Evolutionary conservation across 2,888 invertebrate species (phyloP), one percentile per base, ranked within the genome.

Genomic region (Nemurella pictetii): DNA sequence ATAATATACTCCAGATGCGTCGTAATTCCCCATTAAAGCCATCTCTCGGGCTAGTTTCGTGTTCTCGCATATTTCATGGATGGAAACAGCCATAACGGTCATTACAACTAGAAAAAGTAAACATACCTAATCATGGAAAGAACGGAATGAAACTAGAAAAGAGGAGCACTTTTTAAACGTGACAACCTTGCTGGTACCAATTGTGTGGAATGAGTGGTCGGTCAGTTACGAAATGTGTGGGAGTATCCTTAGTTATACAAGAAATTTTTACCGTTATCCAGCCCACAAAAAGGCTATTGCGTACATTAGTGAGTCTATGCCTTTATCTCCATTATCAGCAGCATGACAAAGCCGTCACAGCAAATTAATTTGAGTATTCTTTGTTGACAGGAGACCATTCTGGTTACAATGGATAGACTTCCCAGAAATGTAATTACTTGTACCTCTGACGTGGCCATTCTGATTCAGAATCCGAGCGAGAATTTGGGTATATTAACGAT

Each of bases 1-100:
- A 90, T 98, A 98, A 91, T 98, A 98, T 85, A 98, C 96, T 87
- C 95, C 93, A 29, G 99, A 96, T 87, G 96, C 96, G 89, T 99
- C 98, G 90, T 99, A 99, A 91, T 98, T 97, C 28, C 99, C 98
- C 90, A 97, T 95, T 89, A 99, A 92, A 86, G 98, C 97, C 95
- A 96, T 96, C 92, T 99, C 98, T 89, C 99, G 93, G 85, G 98
- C 99, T 91, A 98, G 91, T 91, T 97, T 97, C 86, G 98, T 96
- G 92, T 98, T 98, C 92, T 98, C 98, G 92, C 95, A 96, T 91
- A 98, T 97, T 92, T 97, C 97, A 91, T 94, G 95, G 90, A 96
- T 94, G 89, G 95, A 95, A 91, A 96, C 95, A 92, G 96, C 96
- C 97, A 97, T 97, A 91, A 94, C 88, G 87, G 88, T 88, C 89